These are phyloP conservation scores for Galendromus occidentalis DNA, from an alignment of 1,140 invertebrate species.

Conservation along the genomic window DNA sequence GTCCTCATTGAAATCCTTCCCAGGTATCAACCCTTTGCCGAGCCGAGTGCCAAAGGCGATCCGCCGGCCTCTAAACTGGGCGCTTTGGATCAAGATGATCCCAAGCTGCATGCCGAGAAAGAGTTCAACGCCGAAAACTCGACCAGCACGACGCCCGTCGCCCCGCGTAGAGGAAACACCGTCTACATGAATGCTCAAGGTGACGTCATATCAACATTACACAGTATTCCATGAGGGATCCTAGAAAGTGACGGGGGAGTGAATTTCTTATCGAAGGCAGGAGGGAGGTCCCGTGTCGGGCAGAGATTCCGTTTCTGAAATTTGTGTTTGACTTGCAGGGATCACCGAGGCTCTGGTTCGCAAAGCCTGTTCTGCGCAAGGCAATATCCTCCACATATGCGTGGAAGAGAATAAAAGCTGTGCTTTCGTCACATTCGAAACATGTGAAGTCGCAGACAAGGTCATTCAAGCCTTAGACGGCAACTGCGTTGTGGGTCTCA, in stretches of 20 bases:
- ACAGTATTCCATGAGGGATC: too few species aligned
- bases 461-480: constrained; percentile 6
- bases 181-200: background rate
- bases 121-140: background rate
- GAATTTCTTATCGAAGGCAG: background rate
- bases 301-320: background rate
- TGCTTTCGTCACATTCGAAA: constrained; percentile 8
- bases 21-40: background rate
- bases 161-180: constrained; percentile 4
- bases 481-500: background rate
- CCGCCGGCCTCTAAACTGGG: background rate
- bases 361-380: background rate
- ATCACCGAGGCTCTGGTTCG: background rate
- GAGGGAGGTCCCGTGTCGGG: background rate
- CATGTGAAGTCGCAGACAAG: background rate
- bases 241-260: too few species aligned
- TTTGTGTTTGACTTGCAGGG: background rate
- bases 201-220: background rate
- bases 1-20: too few species aligned
- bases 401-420: constrained; percentile 8
- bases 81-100: constrained; percentile 7
- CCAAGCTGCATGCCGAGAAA: background rate
- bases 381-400: background rate
- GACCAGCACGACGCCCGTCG: background rate
- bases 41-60: background rate